Evolutionary conservation across 2,113 vertebrate species (phyloP), one percentile per base, ranked within the genome.

Genomic region (Zootoca vivipara): DNA sequence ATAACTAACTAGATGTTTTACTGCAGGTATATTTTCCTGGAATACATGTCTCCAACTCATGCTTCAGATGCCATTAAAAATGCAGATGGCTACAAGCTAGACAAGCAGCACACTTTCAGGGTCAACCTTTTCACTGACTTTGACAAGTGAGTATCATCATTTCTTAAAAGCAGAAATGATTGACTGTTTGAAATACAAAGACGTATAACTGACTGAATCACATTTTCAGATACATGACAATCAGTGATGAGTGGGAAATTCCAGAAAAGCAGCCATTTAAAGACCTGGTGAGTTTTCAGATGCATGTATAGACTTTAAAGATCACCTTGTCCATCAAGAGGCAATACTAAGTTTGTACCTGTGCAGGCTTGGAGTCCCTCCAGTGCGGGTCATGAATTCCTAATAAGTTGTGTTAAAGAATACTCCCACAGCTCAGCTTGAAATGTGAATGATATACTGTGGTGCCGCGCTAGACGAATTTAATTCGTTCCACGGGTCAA

Each of bases 41-140:
- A 99, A 92, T 99, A 99, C n/a, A 97, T 96, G 0, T 97, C 97
- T 73, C 98, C 99, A 0, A 97, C 97, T 65, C 98, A 99, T 0
- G 99, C 99, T 0, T 93, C 98, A 10, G 99, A 99, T 86, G 99
- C 99, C 0, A 98, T 99, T 75, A 99, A 99, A 93, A 99, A 97
- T 0, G 98, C 98, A 7, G 99, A 99, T 75, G 98, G 98, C n/a
- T 99, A 99, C 95, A 99, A 99, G 89, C 96, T 99, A 7, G 99
- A 99, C 94, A 99, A 99, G 78, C 99, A 99, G 73, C 99, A 99
- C 89, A 99, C 98, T 0, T 99, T 99, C 93, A 96, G 99, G 85
- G 99, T 99, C 91, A 99, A 99, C 91, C 97, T 99, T 89, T 99
- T 99, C 93, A 99, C 99, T 0, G 99, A 99, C 79, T 99, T 99